Conservation (phyloP, 2,797 vertebrate species). For the Masticophis lateralis region DNA sequence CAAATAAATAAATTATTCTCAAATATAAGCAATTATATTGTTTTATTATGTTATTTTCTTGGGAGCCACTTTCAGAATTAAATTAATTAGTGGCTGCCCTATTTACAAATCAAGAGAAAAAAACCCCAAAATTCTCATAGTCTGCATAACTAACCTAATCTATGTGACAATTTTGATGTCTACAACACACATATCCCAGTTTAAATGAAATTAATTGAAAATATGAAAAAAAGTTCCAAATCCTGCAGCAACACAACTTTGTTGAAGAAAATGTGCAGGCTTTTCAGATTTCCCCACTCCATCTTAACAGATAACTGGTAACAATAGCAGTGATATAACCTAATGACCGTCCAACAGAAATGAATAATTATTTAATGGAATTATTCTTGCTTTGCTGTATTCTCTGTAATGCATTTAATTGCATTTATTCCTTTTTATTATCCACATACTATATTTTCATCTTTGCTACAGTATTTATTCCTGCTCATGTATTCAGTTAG, state of each 20-base stretch:
- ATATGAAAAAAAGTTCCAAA: not conserved
- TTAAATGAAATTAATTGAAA: not conserved
- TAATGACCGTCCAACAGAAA: constrained; percentile 18
- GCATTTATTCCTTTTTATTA: not conserved
- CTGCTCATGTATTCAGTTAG: not conserved
- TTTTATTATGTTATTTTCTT: not conserved
- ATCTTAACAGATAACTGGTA: constrained; percentile 25
- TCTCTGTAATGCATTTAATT: constrained; percentile 2
- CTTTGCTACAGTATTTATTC: not conserved
- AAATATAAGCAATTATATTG: not conserved
- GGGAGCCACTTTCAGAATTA: not conserved
- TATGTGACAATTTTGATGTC: not conserved
- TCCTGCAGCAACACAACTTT: constrained; percentile 8
- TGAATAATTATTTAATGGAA: constrained; percentile 15
- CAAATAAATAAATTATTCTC: not conserved
- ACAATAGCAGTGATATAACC: constrained; percentile 7
- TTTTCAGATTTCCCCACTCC: not conserved
- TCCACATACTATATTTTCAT: not conserved
- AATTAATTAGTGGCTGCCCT: not conserved
- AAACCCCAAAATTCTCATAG: not conserved
- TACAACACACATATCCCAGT: not conserved
- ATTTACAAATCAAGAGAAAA: not conserved
- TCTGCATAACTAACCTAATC: not conserved
- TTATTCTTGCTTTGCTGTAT: not conserved
- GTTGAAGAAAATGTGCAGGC: constrained; percentile 19